Conservation (phyloP, 2,113 vertebrate genomes). For the Peromyscus polionotus region DNA sequence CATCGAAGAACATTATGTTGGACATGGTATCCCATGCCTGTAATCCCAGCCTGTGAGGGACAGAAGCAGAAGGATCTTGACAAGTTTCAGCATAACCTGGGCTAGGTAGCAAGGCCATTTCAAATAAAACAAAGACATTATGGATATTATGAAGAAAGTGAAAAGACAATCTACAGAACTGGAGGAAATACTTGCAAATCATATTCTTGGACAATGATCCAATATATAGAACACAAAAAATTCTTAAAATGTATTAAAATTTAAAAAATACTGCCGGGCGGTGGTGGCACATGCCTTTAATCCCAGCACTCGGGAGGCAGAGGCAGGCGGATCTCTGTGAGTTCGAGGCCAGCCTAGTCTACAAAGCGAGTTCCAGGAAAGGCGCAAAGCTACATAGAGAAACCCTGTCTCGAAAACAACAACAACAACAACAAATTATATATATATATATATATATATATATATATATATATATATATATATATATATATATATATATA, state of each 20-base stretch:
- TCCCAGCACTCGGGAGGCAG: too few relatives aligned
- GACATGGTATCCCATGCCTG: background rate
- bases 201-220: background rate
- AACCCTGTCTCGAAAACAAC: too few relatives aligned
- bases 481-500: too few relatives aligned
- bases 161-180: slow-evolving; percentile 1
- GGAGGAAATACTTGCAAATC: slow-evolving; percentile 20
- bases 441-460: too few relatives aligned
- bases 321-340: too few relatives aligned
- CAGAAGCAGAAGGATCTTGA: background rate
- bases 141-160: background rate
- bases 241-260: background rate
- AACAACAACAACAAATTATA: too few relatives aligned
- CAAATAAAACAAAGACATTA: background rate
- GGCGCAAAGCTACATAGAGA: too few relatives aligned
- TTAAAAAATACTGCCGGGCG: background rate
- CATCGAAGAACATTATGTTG: background rate
- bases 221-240: background rate
- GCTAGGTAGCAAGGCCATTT: background rate
- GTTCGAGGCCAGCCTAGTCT: too few relatives aligned
- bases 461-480: too few relatives aligned
- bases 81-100: background rate
- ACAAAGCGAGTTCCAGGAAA: too few relatives aligned
- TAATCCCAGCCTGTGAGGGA: background rate
- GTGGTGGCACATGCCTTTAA: too few relatives aligned